Percentiles rank a stretch among this genome's conserved stretches.
phyloP scores from a whole-genome alignment of 2,888 invertebrate genomes.

The Caenorhabditis sp. region DNA sequence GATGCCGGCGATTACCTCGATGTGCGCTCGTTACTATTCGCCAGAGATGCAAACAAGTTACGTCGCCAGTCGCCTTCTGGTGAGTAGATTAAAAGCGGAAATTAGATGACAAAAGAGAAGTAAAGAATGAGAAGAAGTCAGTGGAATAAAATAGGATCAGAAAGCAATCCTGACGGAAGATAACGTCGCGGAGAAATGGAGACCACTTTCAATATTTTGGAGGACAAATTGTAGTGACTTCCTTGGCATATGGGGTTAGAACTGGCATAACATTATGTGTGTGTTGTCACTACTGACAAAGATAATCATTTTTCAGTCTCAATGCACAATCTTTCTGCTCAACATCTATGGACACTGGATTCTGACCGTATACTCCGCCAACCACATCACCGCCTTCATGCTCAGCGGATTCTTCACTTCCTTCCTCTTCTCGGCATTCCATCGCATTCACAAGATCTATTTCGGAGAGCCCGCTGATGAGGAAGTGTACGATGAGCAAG shows the following conservation, averaged over 20 bases:
- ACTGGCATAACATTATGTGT: no score
- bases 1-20: conserved; percentile 68
- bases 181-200: no score
- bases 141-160: no score
- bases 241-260: no score
- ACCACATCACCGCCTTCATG: conserved; percentile 76
- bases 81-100: conserved; percentile 42
- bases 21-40: conserved; percentile 66
- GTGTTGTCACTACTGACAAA: no score
- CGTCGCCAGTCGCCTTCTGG: conserved; percentile 69
- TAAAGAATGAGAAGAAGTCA: neutral
- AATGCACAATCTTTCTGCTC: conserved; percentile 69
- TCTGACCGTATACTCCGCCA: conserved; percentile 64
- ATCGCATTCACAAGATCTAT: conserved; percentile 61
- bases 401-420: conserved; percentile 76
- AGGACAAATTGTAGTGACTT: neutral
- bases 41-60: conserved; percentile 67
- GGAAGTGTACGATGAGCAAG: conserved; percentile 2
- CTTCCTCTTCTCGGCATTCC: conserved; percentile 72
- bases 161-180: neutral
- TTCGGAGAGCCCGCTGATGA: conserved; percentile 25
- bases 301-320: conserved; percentile 66
- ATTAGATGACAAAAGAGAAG: neutral
- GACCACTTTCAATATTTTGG: no score
- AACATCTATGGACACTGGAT: conserved; percentile 72